Percentiles rank a stretch among this genome's conserved stretches.
These are phyloP conservation scores for Sarcophaga peregrina DNA, from an alignment of 1,140 invertebrate genomes.

Conservation along the genomic window DNA sequence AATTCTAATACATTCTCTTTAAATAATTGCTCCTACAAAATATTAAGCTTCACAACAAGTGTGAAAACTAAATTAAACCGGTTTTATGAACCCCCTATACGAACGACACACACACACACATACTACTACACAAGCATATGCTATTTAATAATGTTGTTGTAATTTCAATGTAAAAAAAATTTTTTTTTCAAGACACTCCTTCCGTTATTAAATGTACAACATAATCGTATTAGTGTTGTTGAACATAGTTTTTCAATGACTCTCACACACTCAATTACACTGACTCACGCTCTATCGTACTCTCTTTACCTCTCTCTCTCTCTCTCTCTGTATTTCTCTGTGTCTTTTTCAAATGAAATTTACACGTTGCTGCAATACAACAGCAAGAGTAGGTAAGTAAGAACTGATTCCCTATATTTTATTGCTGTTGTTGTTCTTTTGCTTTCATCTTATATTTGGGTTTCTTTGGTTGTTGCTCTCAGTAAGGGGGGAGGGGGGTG, in stretches of 20 bases:
- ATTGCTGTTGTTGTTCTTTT: no score
- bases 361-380: not conserved
- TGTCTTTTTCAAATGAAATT: not conserved
- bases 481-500: no score
- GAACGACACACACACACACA: no score
- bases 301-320: not conserved
- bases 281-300: not conserved
- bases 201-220: slow-evolving; percentile 14
- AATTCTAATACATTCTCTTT: no score
- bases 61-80: no score
- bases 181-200: not conserved
- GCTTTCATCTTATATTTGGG: no score
- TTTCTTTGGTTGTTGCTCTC: not conserved
- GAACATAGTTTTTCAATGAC: not conserved
- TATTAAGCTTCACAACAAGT: no score
- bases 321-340: not conserved
- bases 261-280: not conserved
- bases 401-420: not conserved
- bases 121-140: no score
- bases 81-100: no score
- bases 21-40: no score
- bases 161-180: no score
- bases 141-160: no score
- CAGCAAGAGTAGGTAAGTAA: not conserved
- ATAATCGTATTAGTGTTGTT: slow-evolving; percentile 11